Evolutionary conservation across 2,888 invertebrate genomes (phyloP).

Genomic region (Dynastes maya): DNA sequence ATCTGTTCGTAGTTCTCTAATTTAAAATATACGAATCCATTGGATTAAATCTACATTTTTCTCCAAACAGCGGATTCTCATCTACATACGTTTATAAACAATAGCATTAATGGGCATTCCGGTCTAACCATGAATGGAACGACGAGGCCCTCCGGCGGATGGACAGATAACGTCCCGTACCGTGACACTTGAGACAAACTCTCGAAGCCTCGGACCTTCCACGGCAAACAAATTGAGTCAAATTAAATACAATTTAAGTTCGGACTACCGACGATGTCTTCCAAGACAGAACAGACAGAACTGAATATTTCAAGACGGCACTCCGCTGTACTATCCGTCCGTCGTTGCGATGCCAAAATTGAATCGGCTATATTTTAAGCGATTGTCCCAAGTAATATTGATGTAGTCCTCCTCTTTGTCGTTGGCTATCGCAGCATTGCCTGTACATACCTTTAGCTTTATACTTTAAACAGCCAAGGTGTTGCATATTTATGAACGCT

Average conservation of each 20-base stretch:
- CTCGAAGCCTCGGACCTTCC: neutral
- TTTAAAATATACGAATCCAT: no score
- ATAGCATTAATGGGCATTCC: neutral
- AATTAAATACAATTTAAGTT: constrained; percentile 35
- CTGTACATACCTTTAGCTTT: neutral
- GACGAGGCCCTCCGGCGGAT: neutral
- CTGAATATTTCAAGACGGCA: constrained; percentile 27
- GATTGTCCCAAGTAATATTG: constrained; percentile 22
- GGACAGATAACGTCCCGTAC: constrained; percentile 3
- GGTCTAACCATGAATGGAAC: neutral
- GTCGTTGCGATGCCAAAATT: neutral
- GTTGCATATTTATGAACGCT: constrained; percentile 44
- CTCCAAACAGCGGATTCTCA: neutral
- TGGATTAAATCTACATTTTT: no score
- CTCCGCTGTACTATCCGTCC: neutral
- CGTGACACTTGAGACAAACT: constrained; percentile 24
- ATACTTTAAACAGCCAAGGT: neutral
- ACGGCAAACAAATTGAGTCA: constrained; percentile 30
- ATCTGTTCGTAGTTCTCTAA: no score
- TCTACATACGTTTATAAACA: constrained; percentile 12
- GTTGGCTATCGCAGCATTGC: neutral
- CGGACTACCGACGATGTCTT: neutral
- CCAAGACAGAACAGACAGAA: constrained; percentile 15
- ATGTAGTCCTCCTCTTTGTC: constrained; percentile 29
- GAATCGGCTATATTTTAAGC: constrained; percentile 38